Conservation (phyloP, 2,888 invertebrate genomes). For the Leistus spinibarbis region DNA sequence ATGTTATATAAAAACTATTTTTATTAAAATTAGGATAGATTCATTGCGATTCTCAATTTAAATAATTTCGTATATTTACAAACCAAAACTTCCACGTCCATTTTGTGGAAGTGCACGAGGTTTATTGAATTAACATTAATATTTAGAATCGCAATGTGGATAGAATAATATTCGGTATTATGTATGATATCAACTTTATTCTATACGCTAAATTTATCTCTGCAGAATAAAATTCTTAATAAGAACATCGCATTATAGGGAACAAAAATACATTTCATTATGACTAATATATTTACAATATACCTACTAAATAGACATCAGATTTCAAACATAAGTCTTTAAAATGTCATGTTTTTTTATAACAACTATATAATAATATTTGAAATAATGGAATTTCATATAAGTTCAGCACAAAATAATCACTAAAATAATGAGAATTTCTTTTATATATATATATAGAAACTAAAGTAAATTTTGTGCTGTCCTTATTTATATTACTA, state of each 20-base stretch:
- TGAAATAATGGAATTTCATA: slow-evolving; percentile 36
- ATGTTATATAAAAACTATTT: no score
- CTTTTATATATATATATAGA: slow-evolving; percentile 5
- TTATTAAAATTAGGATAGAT: no score
- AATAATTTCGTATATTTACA: no score
- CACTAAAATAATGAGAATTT: slow-evolving; percentile 9
- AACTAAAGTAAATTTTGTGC: slow-evolving; percentile 27
- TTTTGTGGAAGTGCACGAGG: no score
- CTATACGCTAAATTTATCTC: slow-evolving; percentile 40
- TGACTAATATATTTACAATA: slow-evolving; percentile 51
- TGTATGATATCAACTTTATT: slow-evolving; percentile 40
- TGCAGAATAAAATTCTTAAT: slow-evolving; percentile 40
- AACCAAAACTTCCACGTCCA: no score
- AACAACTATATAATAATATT: slow-evolving; percentile 46
- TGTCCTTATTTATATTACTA: slow-evolving; percentile 22
- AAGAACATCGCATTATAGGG: slow-evolving; percentile 44
- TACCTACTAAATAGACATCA: slow-evolving; percentile 50
- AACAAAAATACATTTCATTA: slow-evolving; percentile 51
- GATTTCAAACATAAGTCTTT: slow-evolving; percentile 50
- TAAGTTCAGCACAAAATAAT: slow-evolving; percentile 37
- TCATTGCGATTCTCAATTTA: no score
- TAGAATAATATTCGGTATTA: not conserved
- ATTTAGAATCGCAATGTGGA: not conserved
- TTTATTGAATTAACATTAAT: not conserved
- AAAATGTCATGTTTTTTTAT: slow-evolving; percentile 46